Conservation (phyloP, 2,888 invertebrate species). For the Plemyria rubiginata region DNA sequence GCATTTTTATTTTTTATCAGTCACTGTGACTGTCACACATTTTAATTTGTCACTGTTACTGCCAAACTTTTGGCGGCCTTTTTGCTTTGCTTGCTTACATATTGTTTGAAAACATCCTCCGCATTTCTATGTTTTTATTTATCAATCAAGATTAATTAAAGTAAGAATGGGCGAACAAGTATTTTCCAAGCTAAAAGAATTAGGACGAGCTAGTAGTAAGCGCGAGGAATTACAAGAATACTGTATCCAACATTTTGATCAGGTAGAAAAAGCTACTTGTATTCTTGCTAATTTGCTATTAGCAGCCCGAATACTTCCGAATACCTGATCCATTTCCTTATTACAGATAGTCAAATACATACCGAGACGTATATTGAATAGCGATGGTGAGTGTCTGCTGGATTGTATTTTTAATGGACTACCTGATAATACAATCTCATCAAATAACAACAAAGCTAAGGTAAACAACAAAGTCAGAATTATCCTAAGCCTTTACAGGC, state of each 20-base stretch:
- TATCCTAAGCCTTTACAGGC: no score
- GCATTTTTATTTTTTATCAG: no score
- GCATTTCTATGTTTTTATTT: no score
- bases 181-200: constrained; percentile 61
- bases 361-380: constrained; percentile 62
- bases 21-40: no score
- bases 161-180: constrained; percentile 55
- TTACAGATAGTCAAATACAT: constrained; percentile 64
- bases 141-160: no score
- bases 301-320: background rate
- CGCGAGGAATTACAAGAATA: constrained; percentile 64
- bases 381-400: constrained; percentile 66
- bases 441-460: constrained; percentile 59
- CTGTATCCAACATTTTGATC: constrained; percentile 61
- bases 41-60: background rate
- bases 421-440: constrained; percentile 49
- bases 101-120: background rate
- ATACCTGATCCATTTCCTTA: constrained; percentile 1
- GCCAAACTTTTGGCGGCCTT: constrained; percentile 11
- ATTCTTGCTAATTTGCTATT: background rate
- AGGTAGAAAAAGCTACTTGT: constrained; percentile 59
- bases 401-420: constrained; percentile 70
- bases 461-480: constrained; percentile 43
- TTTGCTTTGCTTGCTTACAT: background rate
- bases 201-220: constrained; percentile 63